Base-by-base conservation (phyloP, 2,113 vertebrate species). In the Nycticryphes semicollaris region DNA sequence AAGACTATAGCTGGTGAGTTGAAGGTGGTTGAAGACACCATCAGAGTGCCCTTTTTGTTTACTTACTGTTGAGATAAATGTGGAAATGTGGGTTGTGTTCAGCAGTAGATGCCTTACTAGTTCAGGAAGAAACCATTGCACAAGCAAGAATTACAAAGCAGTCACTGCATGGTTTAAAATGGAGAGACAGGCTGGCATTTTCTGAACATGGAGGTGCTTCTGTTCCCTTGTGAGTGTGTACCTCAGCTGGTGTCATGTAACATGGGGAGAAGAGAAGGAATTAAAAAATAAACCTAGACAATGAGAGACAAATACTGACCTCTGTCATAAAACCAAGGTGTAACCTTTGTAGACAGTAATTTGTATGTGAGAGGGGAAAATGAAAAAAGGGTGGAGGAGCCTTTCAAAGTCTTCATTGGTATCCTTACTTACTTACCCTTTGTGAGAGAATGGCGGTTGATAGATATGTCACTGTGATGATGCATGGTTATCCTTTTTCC, bases 381-480 rank as follows among this genome's bases (percentile, higher is more conserved):
- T 72, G 12, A 43, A 31, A 79, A 72, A 79, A 79, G 56, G 14
- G 11, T 72, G 22, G 43, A 72, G 62, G 30, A 87, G 41, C 25
- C 45, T 94, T 87, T 92, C 69, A 35, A 92, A 93, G n/a, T 56
- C 80, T 92, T 12, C 45, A 20, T 27, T 91, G 94, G 53, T 74
- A 72, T 79, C 57, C 35, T 87, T 91, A 84, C 81, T 94, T 96
- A 91, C 92, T 94, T 95, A 85, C 62, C 47, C 50, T 85, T 89
- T 89, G 63, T 70, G 87, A 91, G 62, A 89, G 81, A 70, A 70
- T 91, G 81, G 77, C 89, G 93, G 27, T 70, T 95, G 94, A 94
- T 94, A 91, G 91, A 96, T 97, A 45, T 94, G 93, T 95, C 96
- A 93, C 67, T 72, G 82, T 54, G 77, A 60, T 95, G 89, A 77